Conservation (phyloP, 1,140 invertebrate genomes). For the Danaus melanippus region DNA sequence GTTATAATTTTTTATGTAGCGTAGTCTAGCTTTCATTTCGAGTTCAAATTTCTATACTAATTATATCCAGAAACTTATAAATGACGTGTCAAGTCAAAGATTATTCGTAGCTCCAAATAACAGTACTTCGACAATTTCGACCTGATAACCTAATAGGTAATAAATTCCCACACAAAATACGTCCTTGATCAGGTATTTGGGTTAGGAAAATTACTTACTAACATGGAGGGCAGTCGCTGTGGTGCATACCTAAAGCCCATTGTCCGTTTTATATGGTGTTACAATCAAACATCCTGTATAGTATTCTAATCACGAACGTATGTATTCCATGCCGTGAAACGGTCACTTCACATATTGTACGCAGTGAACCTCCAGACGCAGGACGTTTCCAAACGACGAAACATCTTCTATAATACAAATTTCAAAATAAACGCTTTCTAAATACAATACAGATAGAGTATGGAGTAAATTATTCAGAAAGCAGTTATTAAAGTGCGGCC, state of each 20-base stretch:
- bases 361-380: slow-evolving; percentile 38
- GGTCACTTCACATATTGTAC: slow-evolving; percentile 50
- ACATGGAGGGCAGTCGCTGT: slow-evolving; percentile 38
- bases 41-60: too few species aligned
- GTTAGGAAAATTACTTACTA: slow-evolving; percentile 59
- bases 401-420: slow-evolving; percentile 14
- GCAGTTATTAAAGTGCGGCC: slow-evolving; percentile 47
- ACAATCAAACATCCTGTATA: slow-evolving; percentile 45
- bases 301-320: slow-evolving; percentile 60
- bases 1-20: too few species aligned
- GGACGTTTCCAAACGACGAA: slow-evolving; percentile 41
- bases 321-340: slow-evolving; percentile 67
- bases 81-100: too few species aligned
- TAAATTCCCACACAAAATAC: slow-evolving; percentile 29
- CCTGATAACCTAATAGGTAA: slow-evolving; percentile 8
- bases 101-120: too few species aligned
- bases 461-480: slow-evolving; percentile 33
- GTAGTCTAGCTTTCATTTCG: too few species aligned
- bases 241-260: slow-evolving; percentile 53
- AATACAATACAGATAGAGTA: slow-evolving; percentile 25
- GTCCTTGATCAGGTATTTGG: slow-evolving; percentile 61
- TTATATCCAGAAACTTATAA: too few species aligned
- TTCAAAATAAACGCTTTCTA: slow-evolving; percentile 33
- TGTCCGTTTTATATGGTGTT: slow-evolving; percentile 48
- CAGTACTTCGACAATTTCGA: too few species aligned